Evolutionary conservation across 2,888 invertebrate genomes (phyloP).

Genomic region (Deilephila elpenor): DNA sequence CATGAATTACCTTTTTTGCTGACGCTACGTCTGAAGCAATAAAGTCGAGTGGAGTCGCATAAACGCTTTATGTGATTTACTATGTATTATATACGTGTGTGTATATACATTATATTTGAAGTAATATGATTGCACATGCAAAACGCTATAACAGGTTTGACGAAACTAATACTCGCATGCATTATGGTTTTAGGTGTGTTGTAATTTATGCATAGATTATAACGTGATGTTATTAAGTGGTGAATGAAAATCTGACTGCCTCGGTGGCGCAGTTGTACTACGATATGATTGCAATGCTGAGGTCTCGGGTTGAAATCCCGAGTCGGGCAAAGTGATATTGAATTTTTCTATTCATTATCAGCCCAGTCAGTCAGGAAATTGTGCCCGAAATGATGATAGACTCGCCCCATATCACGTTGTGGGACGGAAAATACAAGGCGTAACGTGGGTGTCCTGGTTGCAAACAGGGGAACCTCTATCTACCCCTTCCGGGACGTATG

Average conservation of each 20-base stretch:
- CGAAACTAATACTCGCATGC: background rate
- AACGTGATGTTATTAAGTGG: too few relatives aligned
- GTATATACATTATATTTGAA: conserved; percentile 35
- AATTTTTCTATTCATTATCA: background rate
- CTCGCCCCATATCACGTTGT: too few relatives aligned
- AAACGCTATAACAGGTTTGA: conserved; percentile 6
- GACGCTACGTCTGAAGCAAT: conserved; percentile 61
- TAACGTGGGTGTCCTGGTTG: too few relatives aligned
- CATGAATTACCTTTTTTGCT: conserved; percentile 45
- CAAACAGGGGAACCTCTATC: too few relatives aligned
- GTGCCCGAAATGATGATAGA: background rate
- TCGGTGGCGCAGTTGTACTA: too few relatives aligned
- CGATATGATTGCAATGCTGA: too few relatives aligned
- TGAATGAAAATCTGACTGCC: too few relatives aligned
- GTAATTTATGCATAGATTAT: background rate
- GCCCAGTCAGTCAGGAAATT: too few relatives aligned
- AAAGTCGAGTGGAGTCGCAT: conserved; percentile 74
- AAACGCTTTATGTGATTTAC: conserved; percentile 80
- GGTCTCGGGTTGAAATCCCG: too few relatives aligned
- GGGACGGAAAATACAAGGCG: too few relatives aligned
- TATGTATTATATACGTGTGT: conserved; percentile 75
- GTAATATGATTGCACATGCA: background rate
- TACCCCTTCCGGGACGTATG: too few relatives aligned
- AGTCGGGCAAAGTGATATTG: too few relatives aligned
- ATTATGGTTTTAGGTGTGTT: background rate